Evolutionary conservation across 64 coral and sea anemone species (phyloP).

Genomic region (Montipora foliosa): DNA sequence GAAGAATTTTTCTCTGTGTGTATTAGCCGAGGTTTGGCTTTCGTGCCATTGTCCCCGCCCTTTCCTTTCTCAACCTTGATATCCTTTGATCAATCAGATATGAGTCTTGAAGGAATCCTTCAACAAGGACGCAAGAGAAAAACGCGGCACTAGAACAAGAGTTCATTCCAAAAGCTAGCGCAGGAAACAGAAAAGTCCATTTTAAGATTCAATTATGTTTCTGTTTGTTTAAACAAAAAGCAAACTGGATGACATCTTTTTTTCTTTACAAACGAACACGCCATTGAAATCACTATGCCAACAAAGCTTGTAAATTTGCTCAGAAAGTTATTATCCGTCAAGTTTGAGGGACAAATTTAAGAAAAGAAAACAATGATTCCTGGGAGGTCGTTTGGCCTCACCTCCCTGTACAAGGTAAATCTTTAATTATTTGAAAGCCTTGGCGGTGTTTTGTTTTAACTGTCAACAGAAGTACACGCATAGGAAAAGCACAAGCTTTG

Average conservation of each 20-base stretch:
- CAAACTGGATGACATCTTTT: slow-evolving; percentile 24
- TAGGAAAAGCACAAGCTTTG: neutral
- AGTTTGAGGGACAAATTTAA: neutral
- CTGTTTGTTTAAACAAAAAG: slow-evolving; percentile 42
- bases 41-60: neutral
- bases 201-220: slow-evolving; percentile 54
- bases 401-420: neutral
- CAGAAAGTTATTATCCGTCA: neutral
- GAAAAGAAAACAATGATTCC: slow-evolving; percentile 15
- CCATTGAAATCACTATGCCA: slow-evolving; percentile 24
- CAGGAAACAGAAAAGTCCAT: slow-evolving; percentile 16
- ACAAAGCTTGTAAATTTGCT: slow-evolving; percentile 10
- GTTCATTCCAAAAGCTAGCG: neutral
- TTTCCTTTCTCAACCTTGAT: neutral
- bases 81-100: neutral
- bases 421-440: neutral
- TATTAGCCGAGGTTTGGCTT: slow-evolving; percentile 2
- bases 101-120: neutral
- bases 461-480: slow-evolving; percentile 25
- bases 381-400: slow-evolving; percentile 4
- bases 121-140: neutral
- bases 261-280: slow-evolving; percentile 23
- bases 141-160: neutral
- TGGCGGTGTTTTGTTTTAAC: neutral
- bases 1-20: neutral